A percentile compares a stretch with the other conserved stretches of the same genome.
These are phyloP conservation scores for Drosophila bocki DNA, from an alignment of 1,140 invertebrate species.

Conservation along the genomic window DNA sequence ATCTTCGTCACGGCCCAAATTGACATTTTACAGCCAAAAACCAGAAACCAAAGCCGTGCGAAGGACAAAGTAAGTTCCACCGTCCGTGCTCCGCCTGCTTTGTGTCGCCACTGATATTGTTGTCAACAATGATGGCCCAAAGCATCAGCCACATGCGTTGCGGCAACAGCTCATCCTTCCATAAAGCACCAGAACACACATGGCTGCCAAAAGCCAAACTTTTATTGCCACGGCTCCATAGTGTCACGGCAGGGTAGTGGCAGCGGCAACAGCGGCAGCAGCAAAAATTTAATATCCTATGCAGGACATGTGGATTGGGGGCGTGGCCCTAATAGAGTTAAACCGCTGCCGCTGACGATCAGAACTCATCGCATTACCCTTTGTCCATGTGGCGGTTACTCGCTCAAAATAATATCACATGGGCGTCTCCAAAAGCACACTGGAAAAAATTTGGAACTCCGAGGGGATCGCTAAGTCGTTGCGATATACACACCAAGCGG, in stretches of 20 bases:
- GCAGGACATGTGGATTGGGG: slow-evolving; percentile 35
- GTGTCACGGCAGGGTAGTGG: slow-evolving; percentile 20
- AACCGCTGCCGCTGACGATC: slow-evolving; percentile 61
- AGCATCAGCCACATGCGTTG: slow-evolving; percentile 80
- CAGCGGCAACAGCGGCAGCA: slow-evolving; percentile 3
- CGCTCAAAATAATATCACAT: slow-evolving; percentile 62
- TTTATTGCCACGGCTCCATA: slow-evolving; percentile 56
- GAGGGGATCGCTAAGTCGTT: slow-evolving; percentile 6
- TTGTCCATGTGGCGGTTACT: slow-evolving; percentile 35
- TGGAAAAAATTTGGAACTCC: background rate
- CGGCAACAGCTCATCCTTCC: slow-evolving; percentile 68
- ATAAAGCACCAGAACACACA: slow-evolving; percentile 44
- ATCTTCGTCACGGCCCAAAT: slow-evolving; percentile 83
- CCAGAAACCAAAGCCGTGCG: slow-evolving; percentile 40
- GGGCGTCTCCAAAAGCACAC: slow-evolving; percentile 10
- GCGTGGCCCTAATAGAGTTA: slow-evolving; percentile 67
- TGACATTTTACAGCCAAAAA: slow-evolving; percentile 81
- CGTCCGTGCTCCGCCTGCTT: slow-evolving; percentile 16
- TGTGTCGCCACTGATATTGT: slow-evolving; percentile 71
- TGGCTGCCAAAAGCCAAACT: slow-evolving; percentile 39
- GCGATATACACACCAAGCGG: slow-evolving; percentile 21
- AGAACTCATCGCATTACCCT: slow-evolving; percentile 72
- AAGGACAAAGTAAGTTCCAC: slow-evolving; percentile 68
- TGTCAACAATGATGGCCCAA: slow-evolving; percentile 81
- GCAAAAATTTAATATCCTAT: slow-evolving; percentile 70